Evolutionary conservation across 2,113 vertebrate species (phyloP), one percentile per base, ranked within the genome.

Genomic region (Myodes glareolus): DNA sequence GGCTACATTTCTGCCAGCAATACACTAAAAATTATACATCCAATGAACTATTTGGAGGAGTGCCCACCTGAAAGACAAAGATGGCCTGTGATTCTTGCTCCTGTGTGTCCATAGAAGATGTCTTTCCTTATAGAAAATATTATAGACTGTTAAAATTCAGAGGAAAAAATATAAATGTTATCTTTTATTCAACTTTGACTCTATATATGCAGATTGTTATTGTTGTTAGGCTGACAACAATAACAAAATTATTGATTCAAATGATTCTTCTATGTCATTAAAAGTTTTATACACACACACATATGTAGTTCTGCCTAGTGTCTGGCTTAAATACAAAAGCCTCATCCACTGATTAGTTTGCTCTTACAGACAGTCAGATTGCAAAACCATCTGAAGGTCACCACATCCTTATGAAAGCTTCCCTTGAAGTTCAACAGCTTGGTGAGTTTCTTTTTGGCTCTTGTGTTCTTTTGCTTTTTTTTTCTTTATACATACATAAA

Each of bases 281-380:
- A 92, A 98, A 93, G 88, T 78, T 45, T 70, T 61, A 82, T 96
- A 82, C 92, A 36, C 25, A 63, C 8, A 63, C 21, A 16, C 52
- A 47, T 31, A 42, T 95, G 17, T 87, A 80, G 42, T 88, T 98
- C 52, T 95, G n/a, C 97, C 88, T 96, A 86, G 88, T 98, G 70
- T 97, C 97, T 98, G 97, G 96, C 97, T 98, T 98, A 98, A 98
- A 95, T 97, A 98, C 97, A 98, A 98, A 96, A 98, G 85, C 76
- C 97, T 98, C 93, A 98, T 98, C 96, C 98, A 87, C 96, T 98
- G 98, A 98, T 98, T 98, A 98, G 95, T 65, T 98, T 98, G 73
- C 19, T 98, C 70, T 95, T 98, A 92, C 96, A 97, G 96, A 92
- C 95, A 97, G 96, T 98, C 95, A 97, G 90, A 97, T 96, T 96